These are phyloP conservation scores for Salticus scenicus DNA, from an alignment of 2,888 invertebrate species.

Conservation along the genomic window DNA sequence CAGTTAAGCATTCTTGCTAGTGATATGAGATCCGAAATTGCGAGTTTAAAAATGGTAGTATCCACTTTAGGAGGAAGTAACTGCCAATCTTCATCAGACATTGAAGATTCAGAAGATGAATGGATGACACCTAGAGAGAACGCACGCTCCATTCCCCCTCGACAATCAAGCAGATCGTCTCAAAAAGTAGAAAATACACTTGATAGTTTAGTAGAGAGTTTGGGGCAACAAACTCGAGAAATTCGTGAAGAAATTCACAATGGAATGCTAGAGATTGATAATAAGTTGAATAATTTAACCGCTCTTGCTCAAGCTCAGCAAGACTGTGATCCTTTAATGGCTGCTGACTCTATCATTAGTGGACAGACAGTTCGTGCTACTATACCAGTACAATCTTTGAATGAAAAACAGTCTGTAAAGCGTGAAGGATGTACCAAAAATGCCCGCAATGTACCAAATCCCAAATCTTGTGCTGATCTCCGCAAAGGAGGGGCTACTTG, in stretches of 20 bases:
- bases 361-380: neutral
- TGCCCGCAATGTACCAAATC: conserved; percentile 50
- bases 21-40: conserved; percentile 55
- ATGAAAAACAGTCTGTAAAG: conserved; percentile 20
- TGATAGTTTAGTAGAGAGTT: conserved; percentile 51
- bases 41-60: conserved; percentile 35
- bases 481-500: conserved; percentile 71
- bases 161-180: conserved; percentile 1
- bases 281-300: conserved; percentile 50
- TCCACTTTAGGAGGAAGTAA: conserved; percentile 19
- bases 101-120: conserved; percentile 23
- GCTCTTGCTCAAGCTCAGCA: conserved; percentile 16
- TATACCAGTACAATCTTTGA: neutral
- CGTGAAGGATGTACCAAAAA: conserved; percentile 39
- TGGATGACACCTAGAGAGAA: conserved; percentile 35
- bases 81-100: neutral
- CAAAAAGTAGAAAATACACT: conserved; percentile 26
- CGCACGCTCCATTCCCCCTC: conserved; percentile 9
- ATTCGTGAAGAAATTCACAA: conserved; percentile 59
- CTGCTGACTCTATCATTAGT: conserved; percentile 28
- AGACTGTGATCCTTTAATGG: conserved; percentile 1
- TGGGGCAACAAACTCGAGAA: conserved; percentile 51
- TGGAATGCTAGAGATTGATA: conserved; percentile 61
- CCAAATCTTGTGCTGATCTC: conserved; percentile 72
- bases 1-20: conserved; percentile 53